These are phyloP conservation scores for Lipotes vexillifer DNA, from an alignment of 2,113 vertebrate species.

Conservation along the genomic window DNA sequence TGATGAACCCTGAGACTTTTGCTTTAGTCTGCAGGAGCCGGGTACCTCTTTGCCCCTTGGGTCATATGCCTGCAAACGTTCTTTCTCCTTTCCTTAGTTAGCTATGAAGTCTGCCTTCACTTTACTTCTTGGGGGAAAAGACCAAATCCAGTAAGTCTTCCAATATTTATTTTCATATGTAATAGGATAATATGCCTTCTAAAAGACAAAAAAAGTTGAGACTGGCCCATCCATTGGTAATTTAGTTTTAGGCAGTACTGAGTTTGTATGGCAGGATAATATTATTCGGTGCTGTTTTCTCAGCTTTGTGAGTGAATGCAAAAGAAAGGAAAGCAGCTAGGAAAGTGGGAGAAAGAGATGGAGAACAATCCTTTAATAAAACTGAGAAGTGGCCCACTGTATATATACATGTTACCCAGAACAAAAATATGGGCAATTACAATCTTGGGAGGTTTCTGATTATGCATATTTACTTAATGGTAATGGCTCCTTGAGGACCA, in stretches of 20 bases:
- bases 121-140: background rate
- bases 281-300: background rate
- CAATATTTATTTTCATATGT: background rate
- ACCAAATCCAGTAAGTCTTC: background rate
- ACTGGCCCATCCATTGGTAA: background rate
- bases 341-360: background rate
- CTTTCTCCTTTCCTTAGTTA: background rate
- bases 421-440: slow-evolving; percentile 24
- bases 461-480: slow-evolving; percentile 35
- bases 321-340: background rate
- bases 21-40: background rate
- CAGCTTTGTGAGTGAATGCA: background rate
- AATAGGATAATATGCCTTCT: background rate
- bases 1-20: background rate
- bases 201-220: background rate
- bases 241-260: background rate
- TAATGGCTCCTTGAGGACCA: slow-evolving; percentile 41
- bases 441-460: background rate
- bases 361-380: background rate
- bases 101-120: background rate
- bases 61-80: background rate
- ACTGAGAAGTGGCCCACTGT: background rate
- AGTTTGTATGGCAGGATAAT: background rate
- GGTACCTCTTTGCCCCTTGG: background rate
- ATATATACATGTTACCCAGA: slow-evolving; percentile 9